phyloP scores from a whole-genome alignment of 2,797 vertebrate species.

The Rachycentron canadum region DNA sequence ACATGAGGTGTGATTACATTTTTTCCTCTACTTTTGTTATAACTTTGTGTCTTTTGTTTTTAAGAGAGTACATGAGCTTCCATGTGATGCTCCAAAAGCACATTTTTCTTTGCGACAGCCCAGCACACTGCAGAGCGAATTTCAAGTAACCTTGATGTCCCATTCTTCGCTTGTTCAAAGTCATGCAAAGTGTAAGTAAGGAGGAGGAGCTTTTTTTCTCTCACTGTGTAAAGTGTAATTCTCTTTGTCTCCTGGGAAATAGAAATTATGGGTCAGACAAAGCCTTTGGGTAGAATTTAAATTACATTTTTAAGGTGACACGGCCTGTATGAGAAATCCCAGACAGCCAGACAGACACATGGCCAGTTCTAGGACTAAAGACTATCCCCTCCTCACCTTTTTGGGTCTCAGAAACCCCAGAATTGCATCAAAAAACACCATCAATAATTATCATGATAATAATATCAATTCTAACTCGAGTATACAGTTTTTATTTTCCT shows the following conservation, averaged over 20 bases:
- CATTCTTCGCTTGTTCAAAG: conserved; percentile 36
- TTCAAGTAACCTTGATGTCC: conserved; percentile 2
- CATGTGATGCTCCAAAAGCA: background rate
- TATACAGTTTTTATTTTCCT: background rate
- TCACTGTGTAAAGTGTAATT: conserved; percentile 26
- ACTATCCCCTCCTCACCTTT: background rate
- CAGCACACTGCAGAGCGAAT: conserved; percentile 8
- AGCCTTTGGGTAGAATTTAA: conserved; percentile 1
- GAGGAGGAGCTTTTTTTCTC: background rate
- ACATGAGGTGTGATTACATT: background rate
- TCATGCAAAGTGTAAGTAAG: conserved; percentile 39
- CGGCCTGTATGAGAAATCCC: conserved; percentile 27
- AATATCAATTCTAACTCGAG: background rate
- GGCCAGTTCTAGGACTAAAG: background rate
- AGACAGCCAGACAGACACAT: background rate
- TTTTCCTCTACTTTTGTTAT: background rate
- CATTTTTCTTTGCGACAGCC: background rate
- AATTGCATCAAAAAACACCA: background rate
- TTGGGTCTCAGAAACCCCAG: background rate
- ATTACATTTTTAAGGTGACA: conserved; percentile 19
- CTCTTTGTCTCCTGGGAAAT: conserved; percentile 19
- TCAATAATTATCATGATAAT: background rate
- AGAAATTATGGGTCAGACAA: conserved; percentile 50
- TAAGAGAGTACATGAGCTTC: background rate
- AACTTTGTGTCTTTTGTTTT: background rate